Evolutionary conservation across 2,888 invertebrate genomes (phyloP).

Genomic region (Diogma glabrata): DNA sequence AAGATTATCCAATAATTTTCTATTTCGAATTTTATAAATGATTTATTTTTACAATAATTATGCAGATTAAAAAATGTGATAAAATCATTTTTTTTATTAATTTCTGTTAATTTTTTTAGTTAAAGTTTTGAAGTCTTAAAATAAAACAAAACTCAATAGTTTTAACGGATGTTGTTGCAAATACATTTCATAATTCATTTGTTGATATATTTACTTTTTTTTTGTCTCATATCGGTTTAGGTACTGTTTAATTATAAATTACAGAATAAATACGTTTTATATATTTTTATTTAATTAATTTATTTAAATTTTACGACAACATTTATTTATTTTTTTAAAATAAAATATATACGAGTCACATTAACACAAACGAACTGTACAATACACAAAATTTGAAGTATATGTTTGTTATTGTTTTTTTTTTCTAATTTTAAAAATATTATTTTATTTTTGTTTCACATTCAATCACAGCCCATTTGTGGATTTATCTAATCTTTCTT

Average conservation of each 20-base stretch:
- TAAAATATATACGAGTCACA: constrained; percentile 17
- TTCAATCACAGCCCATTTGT: constrained; percentile 28
- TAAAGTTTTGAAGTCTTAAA: too few species aligned
- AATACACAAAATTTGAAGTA: constrained; percentile 21
- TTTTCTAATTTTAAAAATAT: constrained; percentile 17
- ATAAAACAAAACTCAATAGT: too few species aligned
- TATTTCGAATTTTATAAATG: too few species aligned
- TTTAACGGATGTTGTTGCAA: too few species aligned
- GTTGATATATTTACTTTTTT: too few species aligned
- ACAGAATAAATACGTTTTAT: constrained; percentile 18
- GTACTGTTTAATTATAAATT: constrained; percentile 21
- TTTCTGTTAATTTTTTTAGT: too few species aligned
- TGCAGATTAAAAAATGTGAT: too few species aligned
- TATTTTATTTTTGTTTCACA: constrained; percentile 21
- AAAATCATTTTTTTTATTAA: too few species aligned
- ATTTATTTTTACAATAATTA: too few species aligned
- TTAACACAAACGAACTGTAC: constrained; percentile 23
- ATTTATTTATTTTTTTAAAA: too few species aligned
- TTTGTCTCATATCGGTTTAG: constrained; percentile 23
- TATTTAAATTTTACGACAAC: constrained; percentile 21
- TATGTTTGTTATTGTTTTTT: constrained; percentile 12
- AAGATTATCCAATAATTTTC: too few species aligned
- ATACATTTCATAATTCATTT: too few species aligned
- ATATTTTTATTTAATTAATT: constrained; percentile 18
- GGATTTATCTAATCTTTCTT: constrained; percentile 19